phyloP scores from a whole-genome alignment of 2,113 vertebrate genomes.

The Melierax canorus region DNA sequence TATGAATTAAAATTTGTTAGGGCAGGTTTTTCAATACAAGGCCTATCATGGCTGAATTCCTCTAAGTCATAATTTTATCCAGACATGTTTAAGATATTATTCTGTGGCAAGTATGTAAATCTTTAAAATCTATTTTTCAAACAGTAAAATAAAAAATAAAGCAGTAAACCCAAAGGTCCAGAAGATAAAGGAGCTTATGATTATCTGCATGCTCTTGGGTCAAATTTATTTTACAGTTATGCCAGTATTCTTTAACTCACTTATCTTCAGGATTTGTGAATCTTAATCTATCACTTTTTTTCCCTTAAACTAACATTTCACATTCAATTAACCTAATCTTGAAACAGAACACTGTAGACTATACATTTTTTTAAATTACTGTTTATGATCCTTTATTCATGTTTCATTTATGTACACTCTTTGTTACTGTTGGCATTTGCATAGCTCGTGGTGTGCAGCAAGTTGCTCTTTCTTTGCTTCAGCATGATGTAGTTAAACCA shows the following conservation, averaged over 20 bases:
- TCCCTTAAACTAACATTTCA: constrained; percentile 18
- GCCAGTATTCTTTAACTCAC: not conserved
- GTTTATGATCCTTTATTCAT: constrained; percentile 31
- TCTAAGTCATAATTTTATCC: constrained; percentile 41
- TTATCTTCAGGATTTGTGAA: constrained; percentile 28
- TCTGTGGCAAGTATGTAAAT: constrained; percentile 39
- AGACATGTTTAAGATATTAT: constrained; percentile 46
- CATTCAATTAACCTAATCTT: constrained; percentile 32
- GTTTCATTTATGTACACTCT: not conserved
- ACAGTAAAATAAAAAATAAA: constrained; percentile 42
- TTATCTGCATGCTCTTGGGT: not conserved
- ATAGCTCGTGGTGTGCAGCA: not conserved
- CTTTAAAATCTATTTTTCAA: constrained; percentile 57
- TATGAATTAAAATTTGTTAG: constrained; percentile 58
- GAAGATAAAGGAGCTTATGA: constrained; percentile 7
- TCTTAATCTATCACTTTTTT: not conserved
- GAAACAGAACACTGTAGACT: not conserved
- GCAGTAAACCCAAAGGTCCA: not conserved
- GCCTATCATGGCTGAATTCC: constrained; percentile 14
- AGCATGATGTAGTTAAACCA: constrained; percentile 2
- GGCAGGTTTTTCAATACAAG: constrained; percentile 48
- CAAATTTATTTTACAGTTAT: constrained; percentile 2
- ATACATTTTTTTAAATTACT: not conserved
- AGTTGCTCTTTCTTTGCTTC: constrained; percentile 34
- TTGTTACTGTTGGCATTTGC: constrained; percentile 39